These are phyloP conservation scores for Coilia nasus DNA, from an alignment of 2,797 vertebrate species.

Conservation along the genomic window DNA sequence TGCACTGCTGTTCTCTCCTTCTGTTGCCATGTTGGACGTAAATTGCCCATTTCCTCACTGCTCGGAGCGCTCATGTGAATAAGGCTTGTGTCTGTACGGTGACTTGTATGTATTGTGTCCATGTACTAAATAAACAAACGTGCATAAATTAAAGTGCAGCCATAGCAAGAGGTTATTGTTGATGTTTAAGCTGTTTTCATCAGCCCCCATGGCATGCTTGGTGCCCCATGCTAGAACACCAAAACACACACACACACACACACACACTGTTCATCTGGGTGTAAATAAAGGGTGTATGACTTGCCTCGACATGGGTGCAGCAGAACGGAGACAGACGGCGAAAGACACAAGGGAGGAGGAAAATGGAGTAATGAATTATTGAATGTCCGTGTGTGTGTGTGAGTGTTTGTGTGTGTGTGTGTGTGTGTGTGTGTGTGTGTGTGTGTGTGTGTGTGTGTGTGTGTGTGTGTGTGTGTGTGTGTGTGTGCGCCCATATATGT, in stretches of 20 bases:
- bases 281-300: background rate
- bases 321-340: background rate
- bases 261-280: background rate
- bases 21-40: too few relatives aligned
- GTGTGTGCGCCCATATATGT: background rate
- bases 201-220: background rate
- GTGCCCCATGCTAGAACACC: background rate
- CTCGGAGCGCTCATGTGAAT: too few relatives aligned
- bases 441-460: background rate
- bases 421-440: background rate
- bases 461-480: background rate
- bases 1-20: background rate
- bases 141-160: too few relatives aligned
- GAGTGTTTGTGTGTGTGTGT: constrained; percentile 19
- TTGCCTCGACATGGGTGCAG: background rate
- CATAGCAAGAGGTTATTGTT: background rate
- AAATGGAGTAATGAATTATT: background rate
- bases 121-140: too few relatives aligned
- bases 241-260: background rate
- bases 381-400: constrained; percentile 12
- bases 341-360: background rate
- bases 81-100: too few relatives aligned
- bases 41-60: too few relatives aligned
- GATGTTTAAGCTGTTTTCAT: background rate
- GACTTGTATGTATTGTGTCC: too few relatives aligned